phyloP scores from a whole-genome alignment of 2,888 invertebrate species.

The Amblyteles armatorius region DNA sequence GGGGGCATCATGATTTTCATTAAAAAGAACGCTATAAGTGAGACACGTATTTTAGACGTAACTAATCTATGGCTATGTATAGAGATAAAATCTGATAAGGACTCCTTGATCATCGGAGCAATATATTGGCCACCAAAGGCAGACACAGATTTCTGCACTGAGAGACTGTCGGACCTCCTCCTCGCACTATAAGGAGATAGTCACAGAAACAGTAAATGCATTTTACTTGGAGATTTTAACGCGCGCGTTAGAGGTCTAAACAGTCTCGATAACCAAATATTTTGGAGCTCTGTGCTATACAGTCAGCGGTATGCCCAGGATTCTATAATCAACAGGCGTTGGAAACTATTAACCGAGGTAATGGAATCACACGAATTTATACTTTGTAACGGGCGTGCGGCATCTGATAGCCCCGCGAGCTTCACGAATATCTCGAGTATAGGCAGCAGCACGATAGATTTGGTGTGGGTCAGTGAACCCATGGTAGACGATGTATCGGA shows the following conservation, averaged over 20 bases:
- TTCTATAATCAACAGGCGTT: neutral
- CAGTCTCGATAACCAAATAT: neutral
- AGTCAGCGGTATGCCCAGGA: neutral
- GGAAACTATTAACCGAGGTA: neutral
- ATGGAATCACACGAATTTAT: conserved; percentile 6
- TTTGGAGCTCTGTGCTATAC: neutral
- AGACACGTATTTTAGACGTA: neutral
- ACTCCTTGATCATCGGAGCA: neutral
- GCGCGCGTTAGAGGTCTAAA: neutral
- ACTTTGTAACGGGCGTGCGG: conserved; percentile 7
- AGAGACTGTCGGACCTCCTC: neutral
- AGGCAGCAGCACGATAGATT: conserved; percentile 22
- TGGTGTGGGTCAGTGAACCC: neutral
- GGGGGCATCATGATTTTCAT: neutral
- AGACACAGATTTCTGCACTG: neutral
- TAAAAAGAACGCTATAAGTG: neutral
- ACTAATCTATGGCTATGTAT: conserved; percentile 13
- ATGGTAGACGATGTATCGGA: neutral
- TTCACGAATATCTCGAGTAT: conserved; percentile 24
- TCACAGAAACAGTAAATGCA: neutral
- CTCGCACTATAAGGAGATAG: neutral
- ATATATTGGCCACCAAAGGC: conserved; percentile 1
- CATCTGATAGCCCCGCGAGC: neutral
- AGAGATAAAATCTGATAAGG: conserved; percentile 3
- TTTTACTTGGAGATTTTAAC: neutral